phyloP scores from a whole-genome alignment of 2,113 vertebrate species.

The Bubo scandiacus region DNA sequence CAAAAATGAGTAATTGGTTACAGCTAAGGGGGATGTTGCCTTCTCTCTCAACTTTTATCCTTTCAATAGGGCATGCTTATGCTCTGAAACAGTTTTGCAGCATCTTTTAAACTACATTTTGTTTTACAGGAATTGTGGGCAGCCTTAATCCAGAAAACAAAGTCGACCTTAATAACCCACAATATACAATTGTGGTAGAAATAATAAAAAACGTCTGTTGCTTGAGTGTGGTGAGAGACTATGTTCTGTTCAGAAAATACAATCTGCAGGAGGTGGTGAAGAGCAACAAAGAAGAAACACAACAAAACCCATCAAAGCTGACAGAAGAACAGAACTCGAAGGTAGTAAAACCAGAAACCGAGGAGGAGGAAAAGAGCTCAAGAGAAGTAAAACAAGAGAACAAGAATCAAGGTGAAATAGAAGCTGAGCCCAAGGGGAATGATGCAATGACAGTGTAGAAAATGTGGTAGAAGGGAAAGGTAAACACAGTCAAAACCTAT shows the following conservation, averaged over 20 bases:
- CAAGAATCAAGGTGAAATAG: background rate
- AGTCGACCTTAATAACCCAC: slow-evolving; percentile 89
- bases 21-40: background rate
- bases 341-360: background rate
- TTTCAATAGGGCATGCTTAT: background rate
- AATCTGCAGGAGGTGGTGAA: slow-evolving; percentile 94
- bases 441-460: background rate
- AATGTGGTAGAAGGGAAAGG: background rate
- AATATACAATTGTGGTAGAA: slow-evolving; percentile 92
- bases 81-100: background rate
- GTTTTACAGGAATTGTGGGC: slow-evolving; percentile 84
- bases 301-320: background rate
- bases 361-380: background rate
- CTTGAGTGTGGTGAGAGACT: slow-evolving; percentile 91
- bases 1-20: background rate
- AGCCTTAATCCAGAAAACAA: slow-evolving; percentile 92
- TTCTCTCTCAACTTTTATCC: background rate
- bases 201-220: slow-evolving; percentile 94
- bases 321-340: background rate
- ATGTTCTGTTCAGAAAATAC: slow-evolving; percentile 89
- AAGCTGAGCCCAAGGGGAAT: slow-evolving; percentile 25
- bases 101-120: background rate
- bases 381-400: slow-evolving; percentile 31
- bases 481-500: background rate
- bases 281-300: slow-evolving; percentile 55